Evolutionary conservation across 2,113 vertebrate species (phyloP).

Genomic region (Equus quagga): DNA sequence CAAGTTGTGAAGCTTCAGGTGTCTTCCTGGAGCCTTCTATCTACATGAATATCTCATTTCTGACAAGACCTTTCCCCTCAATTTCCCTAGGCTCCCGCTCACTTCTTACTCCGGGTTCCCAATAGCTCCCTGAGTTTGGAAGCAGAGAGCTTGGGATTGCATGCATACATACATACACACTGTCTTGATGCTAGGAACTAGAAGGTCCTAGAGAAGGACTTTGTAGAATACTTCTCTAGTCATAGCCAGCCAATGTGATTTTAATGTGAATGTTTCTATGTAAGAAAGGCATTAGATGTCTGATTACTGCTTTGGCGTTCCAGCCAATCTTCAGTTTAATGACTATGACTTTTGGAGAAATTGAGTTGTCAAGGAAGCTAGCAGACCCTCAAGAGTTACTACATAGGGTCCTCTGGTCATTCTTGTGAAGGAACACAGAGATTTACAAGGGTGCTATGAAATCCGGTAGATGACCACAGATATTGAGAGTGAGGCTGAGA

Average conservation of each 20-base stretch:
- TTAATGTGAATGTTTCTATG: background rate
- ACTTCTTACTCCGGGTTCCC: background rate
- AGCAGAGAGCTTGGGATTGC: background rate
- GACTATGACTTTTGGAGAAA: background rate
- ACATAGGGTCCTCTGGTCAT: background rate
- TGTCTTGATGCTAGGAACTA: background rate
- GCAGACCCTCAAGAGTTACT: background rate
- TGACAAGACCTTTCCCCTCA: background rate
- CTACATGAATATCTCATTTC: background rate
- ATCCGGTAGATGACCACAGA: background rate
- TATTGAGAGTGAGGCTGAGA: background rate
- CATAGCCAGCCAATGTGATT: slow-evolving; percentile 3
- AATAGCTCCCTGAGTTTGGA: background rate
- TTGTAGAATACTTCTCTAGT: background rate
- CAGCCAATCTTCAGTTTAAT: slow-evolving; percentile 54
- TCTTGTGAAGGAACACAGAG: background rate
- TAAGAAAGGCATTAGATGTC: slow-evolving; percentile 27
- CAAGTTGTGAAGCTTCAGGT: background rate
- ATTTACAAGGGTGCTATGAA: background rate
- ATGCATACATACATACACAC: background rate
- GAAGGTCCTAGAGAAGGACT: background rate
- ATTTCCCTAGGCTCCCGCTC: background rate
- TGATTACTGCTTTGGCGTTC: background rate
- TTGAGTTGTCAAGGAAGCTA: background rate
- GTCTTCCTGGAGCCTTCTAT: background rate